Base-by-base conservation (phyloP, 2,888 invertebrate species). In the Meiosimyza decipiens region DNA sequence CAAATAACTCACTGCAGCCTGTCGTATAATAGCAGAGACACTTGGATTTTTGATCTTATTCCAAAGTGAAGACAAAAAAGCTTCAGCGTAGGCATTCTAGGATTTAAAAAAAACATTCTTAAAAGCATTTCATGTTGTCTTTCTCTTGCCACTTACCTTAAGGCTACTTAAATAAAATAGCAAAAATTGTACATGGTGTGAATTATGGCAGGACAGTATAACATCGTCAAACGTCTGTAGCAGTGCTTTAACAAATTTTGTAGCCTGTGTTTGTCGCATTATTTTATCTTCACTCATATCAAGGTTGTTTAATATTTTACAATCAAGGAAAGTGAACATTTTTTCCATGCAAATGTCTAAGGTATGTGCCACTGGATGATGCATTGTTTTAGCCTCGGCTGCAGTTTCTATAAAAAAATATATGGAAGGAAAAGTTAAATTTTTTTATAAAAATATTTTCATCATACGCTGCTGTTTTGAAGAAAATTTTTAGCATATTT, bases 161-260 rank as follows among this genome's bases (percentile, higher is more conserved):
- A 93, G 90, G 80, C 92, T 92, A 84, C 92, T 91, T 73, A 93
- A 86, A 81, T 93, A 91, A 85, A 95, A 95, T 85, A 94, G 87
- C 9, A 93, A 81, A 84, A 92, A 95, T 85, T 95, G 95, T 2
- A 93, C 90, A 83, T 95, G 94, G 82, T 92, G 91, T 51, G 93
- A 93, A 47, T 93, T 94, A 86, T 95, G 92, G 1, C 96, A 96
- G 1, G 94, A 94, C 73, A 98, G 86, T 77, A 98, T 90, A 52
- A 94, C 89, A 80, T 91, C 91, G 80, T 97, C 95, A 86, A 97
- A 98, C 3, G 92, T 90, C 74, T 88, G 88, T 74, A 95, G 88
- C 67, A 91, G 80, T 13, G 89, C 87, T 82, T 91, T 91, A 12
- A 92, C 88, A 59, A 83, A 82, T 28, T 82, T 78, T 49, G 76